Base-by-base conservation (phyloP, 2,888 invertebrate genomes). In the Antheraea assamensis region DNA sequence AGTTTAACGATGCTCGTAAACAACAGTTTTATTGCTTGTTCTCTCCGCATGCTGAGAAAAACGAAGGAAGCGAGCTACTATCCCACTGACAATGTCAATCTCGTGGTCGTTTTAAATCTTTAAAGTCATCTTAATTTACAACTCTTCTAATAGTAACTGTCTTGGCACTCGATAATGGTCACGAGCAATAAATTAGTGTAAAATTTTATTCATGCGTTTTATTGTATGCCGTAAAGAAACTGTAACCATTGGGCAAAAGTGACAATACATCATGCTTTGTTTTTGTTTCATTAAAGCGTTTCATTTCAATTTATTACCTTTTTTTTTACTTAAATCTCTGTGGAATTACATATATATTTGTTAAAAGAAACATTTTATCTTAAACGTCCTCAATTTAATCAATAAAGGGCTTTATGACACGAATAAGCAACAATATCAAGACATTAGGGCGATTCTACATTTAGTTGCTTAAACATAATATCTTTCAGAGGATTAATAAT, bases 1-100 rank as follows among this genome's bases (percentile, higher is more conserved):
- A 83, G 85, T 91, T 91, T 90, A 88, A 91, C 87, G 87, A 88
- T 83, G 83, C 82, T 83, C 85, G 86, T 92, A 92, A 92, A 88
- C 86, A 86, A 88, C 85, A 86, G 85, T 88, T 92, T 92, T 90
- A 92, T 87, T 89, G 75, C 75, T 72, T 75, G 73, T 73, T 68
- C 71, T 71, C 71, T 70, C 73, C 70, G 71, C 73, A 75, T 75
- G 75, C 58, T 75, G 71, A 73, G 73, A 71, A 74, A 73, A 73
- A 73, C 72, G 70, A 27, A 61, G 68, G 71, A 74, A 74, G 73
- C 68, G 49, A 68, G 17, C 42, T 30, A 17, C 52, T 71, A 74
- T 74, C 66, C 70, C 71, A 71, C 72, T 49, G 52, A 74, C 74
- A 72, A 64, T 74, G 74, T 74, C 72, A 70, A 74, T 74, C 61